Percentiles rank a stretch among this genome's conserved stretches.
Conservation (phyloP, 2,113 vertebrate genomes). For the Tyrannus savana region DNA sequence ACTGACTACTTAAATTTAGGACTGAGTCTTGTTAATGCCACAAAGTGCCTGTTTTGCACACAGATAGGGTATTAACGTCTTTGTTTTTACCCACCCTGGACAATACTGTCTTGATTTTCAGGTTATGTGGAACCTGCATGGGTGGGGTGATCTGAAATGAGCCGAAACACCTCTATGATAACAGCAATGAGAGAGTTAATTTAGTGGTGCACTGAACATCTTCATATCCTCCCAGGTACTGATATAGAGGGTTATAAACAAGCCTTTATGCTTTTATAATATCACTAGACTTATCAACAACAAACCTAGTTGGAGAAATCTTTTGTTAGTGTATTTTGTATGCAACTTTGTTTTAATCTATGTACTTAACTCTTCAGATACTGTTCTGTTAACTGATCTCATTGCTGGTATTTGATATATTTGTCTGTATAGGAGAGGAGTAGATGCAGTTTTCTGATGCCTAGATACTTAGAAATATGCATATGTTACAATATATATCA, state of each 20-base stretch:
- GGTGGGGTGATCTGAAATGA: background rate
- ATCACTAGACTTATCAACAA: background rate
- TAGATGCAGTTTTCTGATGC: background rate
- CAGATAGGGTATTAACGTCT: background rate
- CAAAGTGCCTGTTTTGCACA: background rate
- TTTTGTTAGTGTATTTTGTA: background rate
- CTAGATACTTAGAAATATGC: background rate
- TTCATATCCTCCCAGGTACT: background rate
- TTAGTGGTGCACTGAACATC: background rate
- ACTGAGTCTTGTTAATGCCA: background rate
- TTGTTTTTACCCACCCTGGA: background rate
- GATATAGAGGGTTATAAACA: background rate
- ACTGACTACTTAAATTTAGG: background rate
- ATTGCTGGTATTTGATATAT: background rate
- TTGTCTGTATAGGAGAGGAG: background rate
- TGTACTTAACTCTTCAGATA: background rate
- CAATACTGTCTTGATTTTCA: background rate
- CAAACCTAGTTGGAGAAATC: background rate
- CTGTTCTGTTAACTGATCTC: background rate
- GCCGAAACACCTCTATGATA: background rate
- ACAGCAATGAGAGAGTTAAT: background rate
- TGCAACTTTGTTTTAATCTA: constrained; percentile 17
- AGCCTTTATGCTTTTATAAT: background rate
- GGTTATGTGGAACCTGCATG: background rate
- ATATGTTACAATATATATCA: background rate